These are phyloP conservation scores for Steromphala cineraria DNA, from an alignment of 2,888 invertebrate genomes.

Conservation along the genomic window DNA sequence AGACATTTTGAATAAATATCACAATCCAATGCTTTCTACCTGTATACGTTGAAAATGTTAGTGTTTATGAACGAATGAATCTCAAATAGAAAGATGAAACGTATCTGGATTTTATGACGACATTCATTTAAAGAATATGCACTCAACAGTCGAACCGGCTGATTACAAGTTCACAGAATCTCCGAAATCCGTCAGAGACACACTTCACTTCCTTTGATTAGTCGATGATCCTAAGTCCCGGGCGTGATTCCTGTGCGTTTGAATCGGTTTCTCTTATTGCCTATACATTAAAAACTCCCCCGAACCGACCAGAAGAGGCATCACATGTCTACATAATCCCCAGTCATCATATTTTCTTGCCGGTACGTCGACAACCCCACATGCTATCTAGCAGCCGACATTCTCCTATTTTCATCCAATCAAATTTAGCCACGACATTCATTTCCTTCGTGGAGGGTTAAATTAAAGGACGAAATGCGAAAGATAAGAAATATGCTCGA, in stretches of 20 bases:
- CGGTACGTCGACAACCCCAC: not conserved
- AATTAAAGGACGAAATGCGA: not conserved
- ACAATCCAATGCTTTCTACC: not conserved
- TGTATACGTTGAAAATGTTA: not conserved
- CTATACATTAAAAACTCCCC: not conserved
- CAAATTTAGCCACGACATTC: conserved; percentile 38
- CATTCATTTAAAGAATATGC: too few relatives aligned
- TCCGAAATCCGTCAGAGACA: too few relatives aligned
- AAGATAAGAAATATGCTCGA: too few relatives aligned
- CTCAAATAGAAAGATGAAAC: too few relatives aligned
- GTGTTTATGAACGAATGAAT: not conserved
- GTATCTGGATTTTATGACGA: too few relatives aligned
- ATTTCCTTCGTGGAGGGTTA: not conserved
- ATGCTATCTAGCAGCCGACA: conserved; percentile 3
- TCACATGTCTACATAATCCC: not conserved
- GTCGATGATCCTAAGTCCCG: not conserved
- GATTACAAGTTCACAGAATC: too few relatives aligned
- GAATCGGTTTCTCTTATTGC: not conserved
- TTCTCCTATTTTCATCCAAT: conserved; percentile 36
- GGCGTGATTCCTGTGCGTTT: not conserved
- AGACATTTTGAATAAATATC: not conserved
- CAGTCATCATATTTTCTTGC: not conserved
- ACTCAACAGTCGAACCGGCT: too few relatives aligned
- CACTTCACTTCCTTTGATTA: not conserved
- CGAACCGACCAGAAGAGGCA: not conserved